Evolutionary conservation across 2,797 vertebrate species (phyloP).

Genomic region (Tokudaia tokunoshimensis): DNA sequence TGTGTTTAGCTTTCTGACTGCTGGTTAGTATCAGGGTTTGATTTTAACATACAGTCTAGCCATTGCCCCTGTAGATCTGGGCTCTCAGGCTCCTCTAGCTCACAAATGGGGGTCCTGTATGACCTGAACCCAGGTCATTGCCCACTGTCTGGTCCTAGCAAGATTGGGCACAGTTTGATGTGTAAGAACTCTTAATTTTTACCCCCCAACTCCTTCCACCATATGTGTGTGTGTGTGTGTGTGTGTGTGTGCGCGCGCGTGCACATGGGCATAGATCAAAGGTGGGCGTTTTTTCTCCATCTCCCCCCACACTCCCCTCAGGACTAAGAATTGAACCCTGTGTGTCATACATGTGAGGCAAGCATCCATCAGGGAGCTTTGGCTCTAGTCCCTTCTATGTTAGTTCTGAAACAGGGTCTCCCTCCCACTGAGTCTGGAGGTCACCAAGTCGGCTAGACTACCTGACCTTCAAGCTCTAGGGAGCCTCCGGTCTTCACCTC

Average conservation of each 20-base stretch:
- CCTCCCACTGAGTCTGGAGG: neutral
- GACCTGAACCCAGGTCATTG: neutral
- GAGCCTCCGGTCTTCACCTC: neutral
- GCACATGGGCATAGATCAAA: no score
- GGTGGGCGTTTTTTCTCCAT: neutral
- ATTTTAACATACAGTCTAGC: neutral
- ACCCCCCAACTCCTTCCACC: no score
- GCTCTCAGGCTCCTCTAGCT: neutral
- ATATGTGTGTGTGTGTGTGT: no score
- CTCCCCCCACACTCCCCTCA: neutral
- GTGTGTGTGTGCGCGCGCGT: no score
- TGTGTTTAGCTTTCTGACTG: neutral
- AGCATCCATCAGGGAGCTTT: neutral
- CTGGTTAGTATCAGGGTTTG: neutral
- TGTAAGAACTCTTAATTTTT: neutral
- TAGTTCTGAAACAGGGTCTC: neutral
- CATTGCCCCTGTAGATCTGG: neutral
- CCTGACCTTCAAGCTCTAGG: neutral
- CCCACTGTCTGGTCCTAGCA: neutral
- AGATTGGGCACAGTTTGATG: neutral
- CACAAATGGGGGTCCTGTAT: neutral
- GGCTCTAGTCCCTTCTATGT: neutral
- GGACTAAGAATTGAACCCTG: neutral
- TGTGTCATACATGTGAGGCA: neutral
- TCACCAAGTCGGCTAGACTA: neutral